These are phyloP conservation scores for Papilio glaucus DNA, from an alignment of 1,140 invertebrate species.

Conservation along the genomic window DNA sequence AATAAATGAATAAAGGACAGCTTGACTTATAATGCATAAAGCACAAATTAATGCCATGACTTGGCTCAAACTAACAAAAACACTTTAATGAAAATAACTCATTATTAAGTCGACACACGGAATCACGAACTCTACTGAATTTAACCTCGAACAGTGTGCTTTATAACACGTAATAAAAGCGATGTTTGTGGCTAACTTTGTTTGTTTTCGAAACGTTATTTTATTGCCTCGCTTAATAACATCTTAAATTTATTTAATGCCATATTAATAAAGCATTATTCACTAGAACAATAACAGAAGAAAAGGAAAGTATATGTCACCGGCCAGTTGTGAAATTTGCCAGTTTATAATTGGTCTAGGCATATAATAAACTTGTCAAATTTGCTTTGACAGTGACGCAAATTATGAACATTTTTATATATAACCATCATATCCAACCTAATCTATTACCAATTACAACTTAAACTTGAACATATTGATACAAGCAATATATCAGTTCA, in stretches of 20 bases:
- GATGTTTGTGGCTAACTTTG: not conserved
- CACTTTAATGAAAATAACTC: not conserved
- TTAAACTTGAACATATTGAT: too few relatives aligned
- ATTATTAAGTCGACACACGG: conserved; percentile 20
- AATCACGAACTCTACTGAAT: not conserved
- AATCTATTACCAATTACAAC: too few relatives aligned
- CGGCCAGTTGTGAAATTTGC: too few relatives aligned
- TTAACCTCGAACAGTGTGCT: not conserved
- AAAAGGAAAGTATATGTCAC: too few relatives aligned
- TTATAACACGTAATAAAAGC: conserved; percentile 13
- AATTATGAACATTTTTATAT: too few relatives aligned
- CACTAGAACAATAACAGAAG: not conserved
- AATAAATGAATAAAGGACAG: too few relatives aligned
- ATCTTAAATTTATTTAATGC: not conserved
- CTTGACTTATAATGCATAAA: not conserved
- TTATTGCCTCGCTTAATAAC: not conserved
- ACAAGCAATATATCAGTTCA: too few relatives aligned
- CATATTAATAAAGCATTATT: not conserved
- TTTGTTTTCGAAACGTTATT: not conserved
- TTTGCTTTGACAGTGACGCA: too few relatives aligned
- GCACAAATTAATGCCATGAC: conserved; percentile 1
- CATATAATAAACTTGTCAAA: too few relatives aligned
- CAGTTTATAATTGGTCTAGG: too few relatives aligned
- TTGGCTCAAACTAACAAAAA: conserved; percentile 15
- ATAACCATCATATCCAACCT: too few relatives aligned